Evolutionary conservation across 2,797 vertebrate species (phyloP).

Genomic region (Molothrus ater): DNA sequence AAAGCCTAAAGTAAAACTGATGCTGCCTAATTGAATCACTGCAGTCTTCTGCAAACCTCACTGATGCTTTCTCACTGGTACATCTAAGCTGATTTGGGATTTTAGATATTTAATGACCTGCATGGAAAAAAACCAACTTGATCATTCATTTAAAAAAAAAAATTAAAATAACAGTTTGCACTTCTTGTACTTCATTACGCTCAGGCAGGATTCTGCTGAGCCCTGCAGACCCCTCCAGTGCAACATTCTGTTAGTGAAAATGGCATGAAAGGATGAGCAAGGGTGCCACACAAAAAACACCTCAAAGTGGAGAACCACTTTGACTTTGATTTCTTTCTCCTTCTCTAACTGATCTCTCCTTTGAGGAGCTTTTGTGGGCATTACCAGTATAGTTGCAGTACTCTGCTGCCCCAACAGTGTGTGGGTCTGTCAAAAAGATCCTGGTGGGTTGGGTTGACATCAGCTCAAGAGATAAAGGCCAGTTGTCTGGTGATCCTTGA

Average conservation of each 20-base stretch:
- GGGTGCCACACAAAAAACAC: background rate
- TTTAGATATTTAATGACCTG: background rate
- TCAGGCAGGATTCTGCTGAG: background rate
- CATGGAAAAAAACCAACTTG: background rate
- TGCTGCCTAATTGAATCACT: background rate
- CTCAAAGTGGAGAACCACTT: background rate
- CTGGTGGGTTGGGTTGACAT: background rate
- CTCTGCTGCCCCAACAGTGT: background rate
- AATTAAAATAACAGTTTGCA: background rate
- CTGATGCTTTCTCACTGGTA: background rate
- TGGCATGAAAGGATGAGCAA: background rate
- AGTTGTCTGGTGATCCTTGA: background rate
- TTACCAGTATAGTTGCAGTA: background rate
- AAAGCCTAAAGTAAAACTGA: slow-evolving; percentile 24
- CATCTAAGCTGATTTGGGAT: background rate
- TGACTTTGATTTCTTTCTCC: background rate
- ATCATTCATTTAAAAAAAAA: background rate
- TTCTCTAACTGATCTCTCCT: background rate
- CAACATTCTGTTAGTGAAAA: background rate
- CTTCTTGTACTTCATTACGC: background rate
- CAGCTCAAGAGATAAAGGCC: background rate
- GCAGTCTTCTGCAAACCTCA: background rate
- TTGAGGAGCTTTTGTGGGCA: background rate
- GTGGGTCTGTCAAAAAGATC: background rate
- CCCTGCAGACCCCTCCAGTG: background rate